phyloP scores from a whole-genome alignment of 2,888 invertebrate species.

The Apamea crenata region DNA sequence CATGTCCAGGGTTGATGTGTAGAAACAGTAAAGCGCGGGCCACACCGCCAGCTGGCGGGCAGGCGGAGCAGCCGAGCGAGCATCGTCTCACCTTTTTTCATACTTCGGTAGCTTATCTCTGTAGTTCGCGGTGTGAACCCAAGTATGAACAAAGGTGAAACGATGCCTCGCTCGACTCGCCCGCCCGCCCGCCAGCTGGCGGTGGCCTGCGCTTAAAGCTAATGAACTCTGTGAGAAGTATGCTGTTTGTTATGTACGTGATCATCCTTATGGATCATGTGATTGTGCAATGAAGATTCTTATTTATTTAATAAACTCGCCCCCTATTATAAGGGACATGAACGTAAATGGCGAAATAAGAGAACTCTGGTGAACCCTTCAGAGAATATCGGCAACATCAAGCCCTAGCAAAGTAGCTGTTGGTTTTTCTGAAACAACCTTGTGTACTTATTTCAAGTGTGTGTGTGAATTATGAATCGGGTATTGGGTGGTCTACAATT shows the following conservation, averaged over 20 bases:
- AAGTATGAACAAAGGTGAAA: no score
- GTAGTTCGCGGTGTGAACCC: no score
- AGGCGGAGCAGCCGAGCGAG: no score
- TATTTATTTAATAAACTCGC: background rate
- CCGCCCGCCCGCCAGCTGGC: no score
- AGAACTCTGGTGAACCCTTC: background rate
- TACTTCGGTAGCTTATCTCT: no score
- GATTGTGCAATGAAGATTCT: background rate
- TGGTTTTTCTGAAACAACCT: background rate
- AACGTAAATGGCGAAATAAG: background rate
- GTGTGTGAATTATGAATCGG: background rate
- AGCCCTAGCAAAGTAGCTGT: background rate
- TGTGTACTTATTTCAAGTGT: background rate
- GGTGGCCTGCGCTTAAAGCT: no score
- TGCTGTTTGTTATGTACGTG: background rate
- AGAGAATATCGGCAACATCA: background rate
- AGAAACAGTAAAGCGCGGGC: no score
- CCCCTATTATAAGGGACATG: background rate
- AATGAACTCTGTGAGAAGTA: no score
- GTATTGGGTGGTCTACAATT: background rate
- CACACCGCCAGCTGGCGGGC: no score
- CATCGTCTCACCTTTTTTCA: no score
- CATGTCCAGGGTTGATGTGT: no score
- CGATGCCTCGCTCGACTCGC: no score
- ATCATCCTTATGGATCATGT: background rate